Conservation (phyloP, 2,797 vertebrate species). For the Glyptemys insculpta region DNA sequence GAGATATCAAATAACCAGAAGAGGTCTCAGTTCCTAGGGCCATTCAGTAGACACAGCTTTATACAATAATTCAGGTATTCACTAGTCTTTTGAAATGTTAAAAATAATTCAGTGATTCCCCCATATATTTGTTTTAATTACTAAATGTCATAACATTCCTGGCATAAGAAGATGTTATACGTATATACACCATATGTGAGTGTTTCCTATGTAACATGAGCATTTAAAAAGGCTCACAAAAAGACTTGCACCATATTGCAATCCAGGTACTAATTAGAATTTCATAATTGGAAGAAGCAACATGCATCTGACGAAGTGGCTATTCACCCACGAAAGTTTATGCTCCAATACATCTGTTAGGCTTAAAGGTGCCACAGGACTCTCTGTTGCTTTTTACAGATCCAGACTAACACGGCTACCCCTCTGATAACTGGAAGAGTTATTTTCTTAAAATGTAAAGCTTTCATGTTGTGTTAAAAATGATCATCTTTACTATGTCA, state of each 20-base stretch:
- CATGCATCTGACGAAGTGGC: no score
- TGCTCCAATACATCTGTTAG: no score
- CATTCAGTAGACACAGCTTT: slow-evolving; percentile 14
- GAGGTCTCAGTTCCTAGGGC: slow-evolving; percentile 33
- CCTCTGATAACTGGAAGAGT: neutral
- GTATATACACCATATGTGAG: neutral
- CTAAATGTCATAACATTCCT: slow-evolving; percentile 1
- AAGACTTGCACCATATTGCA: neutral
- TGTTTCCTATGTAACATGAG: neutral
- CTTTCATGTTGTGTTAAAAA: neutral
- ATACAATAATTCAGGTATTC: slow-evolving; percentile 44
- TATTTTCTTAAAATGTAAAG: neutral
- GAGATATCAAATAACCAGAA: slow-evolving; percentile 53
- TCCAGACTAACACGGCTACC: no score
- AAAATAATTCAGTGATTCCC: slow-evolving; percentile 23
- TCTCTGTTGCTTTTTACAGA: no score
- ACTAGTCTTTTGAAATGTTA: slow-evolving; percentile 20
- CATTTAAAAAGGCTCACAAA: neutral
- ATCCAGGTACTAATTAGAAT: accelerated
- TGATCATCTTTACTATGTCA: neutral
- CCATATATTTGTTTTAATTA: slow-evolving; percentile 25
- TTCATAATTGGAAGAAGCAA: neutral
- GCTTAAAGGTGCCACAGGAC: no score
- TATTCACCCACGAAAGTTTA: no score
- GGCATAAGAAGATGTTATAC: neutral